These are phyloP conservation scores for Brachypodius melanocephalos DNA, from an alignment of 2,113 vertebrate genomes.

Conservation along the genomic window DNA sequence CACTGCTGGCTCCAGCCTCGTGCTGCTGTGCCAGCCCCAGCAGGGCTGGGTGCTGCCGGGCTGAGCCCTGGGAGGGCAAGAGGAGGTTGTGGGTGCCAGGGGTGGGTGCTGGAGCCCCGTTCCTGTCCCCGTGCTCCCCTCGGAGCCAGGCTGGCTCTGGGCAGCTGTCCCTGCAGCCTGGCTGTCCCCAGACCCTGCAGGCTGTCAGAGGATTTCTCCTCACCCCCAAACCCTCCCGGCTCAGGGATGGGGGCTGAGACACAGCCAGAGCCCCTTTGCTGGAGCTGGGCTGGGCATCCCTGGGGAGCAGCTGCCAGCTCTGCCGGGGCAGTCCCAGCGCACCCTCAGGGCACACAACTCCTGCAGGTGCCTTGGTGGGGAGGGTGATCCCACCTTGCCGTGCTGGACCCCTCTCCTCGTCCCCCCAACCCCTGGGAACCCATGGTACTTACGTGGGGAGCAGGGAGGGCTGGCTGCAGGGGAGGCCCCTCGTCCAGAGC, in stretches of 20 bases:
- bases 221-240: fast-evolving
- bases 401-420: not conserved
- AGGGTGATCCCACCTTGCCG: fast-evolving
- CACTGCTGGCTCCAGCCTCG: fast-evolving
- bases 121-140: fast-evolving
- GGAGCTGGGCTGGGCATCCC: not conserved
- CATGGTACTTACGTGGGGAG: constrained; percentile 7
- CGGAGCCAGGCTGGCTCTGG: not conserved
- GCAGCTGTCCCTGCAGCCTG: not conserved
- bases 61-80: not conserved
- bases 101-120: too few relatives aligned
- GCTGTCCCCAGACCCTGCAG: not conserved
- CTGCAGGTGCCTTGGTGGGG: not conserved
- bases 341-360: fast-evolving
- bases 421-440: not conserved
- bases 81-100: not conserved
- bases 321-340: fast-evolving
- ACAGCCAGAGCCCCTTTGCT: not conserved
- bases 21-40: not conserved
- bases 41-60: not conserved
- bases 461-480: not conserved
- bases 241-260: not conserved
- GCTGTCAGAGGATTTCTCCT: fast-evolving
- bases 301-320: not conserved
- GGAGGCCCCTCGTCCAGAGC: not conserved